phyloP scores from a whole-genome alignment of 64 coral and sea anemone species.

The Stylophora pistillata region DNA sequence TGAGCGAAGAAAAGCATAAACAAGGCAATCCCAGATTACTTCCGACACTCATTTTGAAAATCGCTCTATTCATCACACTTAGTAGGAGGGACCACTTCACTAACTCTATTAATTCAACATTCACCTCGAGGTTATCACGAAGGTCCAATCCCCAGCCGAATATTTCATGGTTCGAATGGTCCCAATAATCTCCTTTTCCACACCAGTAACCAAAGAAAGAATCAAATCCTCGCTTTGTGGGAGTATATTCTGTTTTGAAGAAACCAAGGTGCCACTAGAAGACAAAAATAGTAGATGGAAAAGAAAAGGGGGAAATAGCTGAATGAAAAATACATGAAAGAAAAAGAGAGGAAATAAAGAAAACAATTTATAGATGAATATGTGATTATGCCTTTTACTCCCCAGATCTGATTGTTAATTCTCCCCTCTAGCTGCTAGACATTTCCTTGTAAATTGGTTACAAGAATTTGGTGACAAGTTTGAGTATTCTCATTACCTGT shows the following conservation, averaged over 20 bases:
- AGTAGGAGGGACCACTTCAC: neutral
- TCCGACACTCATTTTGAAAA: no score
- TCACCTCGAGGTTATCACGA: conserved; percentile 62
- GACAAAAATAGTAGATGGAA: neutral
- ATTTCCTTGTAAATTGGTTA: no score
- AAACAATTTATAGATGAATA: neutral
- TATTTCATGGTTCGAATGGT: conserved; percentile 72
- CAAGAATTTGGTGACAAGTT: no score
- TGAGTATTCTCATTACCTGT: no score
- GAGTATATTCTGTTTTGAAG: conserved; percentile 80
- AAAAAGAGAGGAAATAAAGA: neutral
- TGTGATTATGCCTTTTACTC: no score
- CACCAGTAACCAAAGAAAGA: conserved; percentile 92
- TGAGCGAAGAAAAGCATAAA: no score
- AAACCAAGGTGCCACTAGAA: conserved; percentile 93
- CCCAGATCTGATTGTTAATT: no score
- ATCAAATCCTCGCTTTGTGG: conserved; percentile 78
- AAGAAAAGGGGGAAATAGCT: neutral
- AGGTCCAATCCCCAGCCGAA: conserved; percentile 81
- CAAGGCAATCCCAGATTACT: no score
- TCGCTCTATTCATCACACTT: neutral
- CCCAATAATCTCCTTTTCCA: conserved; percentile 90
- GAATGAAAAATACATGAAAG: neutral
- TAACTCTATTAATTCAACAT: neutral
- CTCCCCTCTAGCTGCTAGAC: no score